Conservation (phyloP, 2,888 invertebrate genomes). For the Microchrysa polita region DNA sequence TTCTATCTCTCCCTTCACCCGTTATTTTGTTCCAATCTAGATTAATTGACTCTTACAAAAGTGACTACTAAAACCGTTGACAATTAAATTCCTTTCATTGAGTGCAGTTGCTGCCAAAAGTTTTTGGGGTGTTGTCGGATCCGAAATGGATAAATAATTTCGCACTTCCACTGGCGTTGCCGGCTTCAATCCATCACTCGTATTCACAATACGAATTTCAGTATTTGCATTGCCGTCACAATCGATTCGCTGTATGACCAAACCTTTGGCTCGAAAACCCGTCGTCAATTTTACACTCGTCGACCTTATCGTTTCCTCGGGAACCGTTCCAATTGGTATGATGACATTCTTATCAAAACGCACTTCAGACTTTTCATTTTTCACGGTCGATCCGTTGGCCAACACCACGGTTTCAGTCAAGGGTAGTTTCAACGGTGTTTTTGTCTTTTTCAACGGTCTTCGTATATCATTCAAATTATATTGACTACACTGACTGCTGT, state of each 20-base stretch:
- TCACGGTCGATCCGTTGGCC: conserved; percentile 33
- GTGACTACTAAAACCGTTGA: conserved; percentile 28
- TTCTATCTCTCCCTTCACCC: neutral
- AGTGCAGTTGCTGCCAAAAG: neutral
- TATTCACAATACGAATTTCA: conserved; percentile 46
- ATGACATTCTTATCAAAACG: conserved; percentile 2
- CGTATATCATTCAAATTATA: conserved; percentile 36
- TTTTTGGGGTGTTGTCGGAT: conserved; percentile 15
- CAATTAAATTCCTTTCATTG: conserved; percentile 33
- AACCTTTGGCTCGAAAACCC: conserved; percentile 15
- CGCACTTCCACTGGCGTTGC: conserved; percentile 15
- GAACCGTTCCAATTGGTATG: neutral
- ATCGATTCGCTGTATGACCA: conserved; percentile 47
- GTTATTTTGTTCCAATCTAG: conserved; percentile 6
- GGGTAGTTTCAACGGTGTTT: neutral
- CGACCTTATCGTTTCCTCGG: neutral
- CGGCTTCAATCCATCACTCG: conserved; percentile 21
- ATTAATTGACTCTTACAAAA: conserved; percentile 44
- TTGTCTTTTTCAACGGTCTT: neutral
- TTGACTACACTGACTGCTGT: conserved; percentile 14
- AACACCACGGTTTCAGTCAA: conserved; percentile 33
- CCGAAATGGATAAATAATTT: conserved; percentile 26
- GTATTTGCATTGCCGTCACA: conserved; percentile 50
- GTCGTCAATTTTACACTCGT: neutral
- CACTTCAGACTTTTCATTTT: conserved; percentile 15